phyloP scores from a whole-genome alignment of 2,797 vertebrate species.

The Sylvilagus floridanus region DNA sequence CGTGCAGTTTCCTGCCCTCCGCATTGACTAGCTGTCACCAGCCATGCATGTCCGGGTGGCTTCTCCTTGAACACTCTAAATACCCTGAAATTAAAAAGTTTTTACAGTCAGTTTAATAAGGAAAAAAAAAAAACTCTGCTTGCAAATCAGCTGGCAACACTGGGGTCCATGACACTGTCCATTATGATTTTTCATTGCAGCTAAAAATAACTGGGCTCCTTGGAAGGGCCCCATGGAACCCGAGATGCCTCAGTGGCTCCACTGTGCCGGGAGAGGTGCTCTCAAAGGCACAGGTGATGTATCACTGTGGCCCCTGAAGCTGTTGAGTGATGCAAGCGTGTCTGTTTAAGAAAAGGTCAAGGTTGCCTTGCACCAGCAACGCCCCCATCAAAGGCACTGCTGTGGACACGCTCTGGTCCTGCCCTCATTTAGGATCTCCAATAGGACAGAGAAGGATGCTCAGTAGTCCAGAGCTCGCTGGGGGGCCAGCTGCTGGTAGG shows the following conservation, averaged over 20 bases:
- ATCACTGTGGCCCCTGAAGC: constrained; percentile 50
- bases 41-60: constrained; percentile 78
- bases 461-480: not conserved
- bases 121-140: constrained; percentile 64
- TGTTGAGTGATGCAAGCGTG: not conserved
- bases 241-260: constrained; percentile 10
- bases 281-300: constrained; percentile 43
- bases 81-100: constrained; percentile 82
- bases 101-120: constrained; percentile 84
- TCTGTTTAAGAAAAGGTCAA: not conserved
- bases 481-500: not conserved
- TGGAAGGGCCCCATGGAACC: not conserved
- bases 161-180: constrained; percentile 58
- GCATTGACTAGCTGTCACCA: constrained; percentile 88
- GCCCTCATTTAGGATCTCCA: constrained; percentile 30
- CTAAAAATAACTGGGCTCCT: constrained; percentile 76
- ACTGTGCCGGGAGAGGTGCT: not conserved
- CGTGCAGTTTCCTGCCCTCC: constrained; percentile 64
- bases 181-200: constrained; percentile 80
- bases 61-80: constrained; percentile 84
- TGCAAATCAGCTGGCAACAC: constrained; percentile 82
- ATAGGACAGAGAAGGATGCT: not conserved
- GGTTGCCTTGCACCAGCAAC: not conserved
- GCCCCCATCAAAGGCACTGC: not conserved
- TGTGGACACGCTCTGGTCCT: not conserved